phyloP scores from a whole-genome alignment of 1,140 invertebrate genomes.

The Stegodyphus mimosarum region DNA sequence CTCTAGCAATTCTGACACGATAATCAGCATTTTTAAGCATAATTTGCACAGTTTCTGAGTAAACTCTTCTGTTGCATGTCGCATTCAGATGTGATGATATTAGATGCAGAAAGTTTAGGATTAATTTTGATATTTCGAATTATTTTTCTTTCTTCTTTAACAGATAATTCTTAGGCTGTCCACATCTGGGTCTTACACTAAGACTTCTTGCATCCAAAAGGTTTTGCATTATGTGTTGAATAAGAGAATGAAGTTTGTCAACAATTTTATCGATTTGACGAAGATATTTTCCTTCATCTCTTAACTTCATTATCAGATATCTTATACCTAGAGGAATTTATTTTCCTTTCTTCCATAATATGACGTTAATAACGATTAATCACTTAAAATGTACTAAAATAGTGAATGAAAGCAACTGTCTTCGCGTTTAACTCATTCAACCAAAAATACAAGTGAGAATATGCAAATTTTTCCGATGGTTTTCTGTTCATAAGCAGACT shows the following conservation, averaged over 20 bases:
- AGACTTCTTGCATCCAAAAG: background rate
- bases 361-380: background rate
- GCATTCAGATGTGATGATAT: background rate
- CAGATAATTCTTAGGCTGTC: background rate
- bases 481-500: background rate
- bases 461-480: background rate
- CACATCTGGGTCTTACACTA: background rate
- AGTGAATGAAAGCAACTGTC: background rate
- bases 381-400: background rate
- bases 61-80: background rate
- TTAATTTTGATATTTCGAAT: background rate
- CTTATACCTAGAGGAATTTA: background rate
- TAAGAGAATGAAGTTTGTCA: background rate
- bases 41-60: background rate
- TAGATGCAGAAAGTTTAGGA: background rate
- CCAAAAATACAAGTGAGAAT: background rate
- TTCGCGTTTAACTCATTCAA: background rate
- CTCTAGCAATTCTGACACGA: background rate
- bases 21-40: conserved; percentile 1
- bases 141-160: conserved; percentile 2
- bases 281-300: background rate
- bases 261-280: background rate
- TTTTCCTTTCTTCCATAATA: background rate
- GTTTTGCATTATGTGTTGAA: background rate
- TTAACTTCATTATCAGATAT: background rate